A percentile compares a stretch with the other conserved stretches of the same genome.
Evolutionary conservation across 2,113 vertebrate genomes (phyloP).

Genomic region (Lasiurus borealis): DNA sequence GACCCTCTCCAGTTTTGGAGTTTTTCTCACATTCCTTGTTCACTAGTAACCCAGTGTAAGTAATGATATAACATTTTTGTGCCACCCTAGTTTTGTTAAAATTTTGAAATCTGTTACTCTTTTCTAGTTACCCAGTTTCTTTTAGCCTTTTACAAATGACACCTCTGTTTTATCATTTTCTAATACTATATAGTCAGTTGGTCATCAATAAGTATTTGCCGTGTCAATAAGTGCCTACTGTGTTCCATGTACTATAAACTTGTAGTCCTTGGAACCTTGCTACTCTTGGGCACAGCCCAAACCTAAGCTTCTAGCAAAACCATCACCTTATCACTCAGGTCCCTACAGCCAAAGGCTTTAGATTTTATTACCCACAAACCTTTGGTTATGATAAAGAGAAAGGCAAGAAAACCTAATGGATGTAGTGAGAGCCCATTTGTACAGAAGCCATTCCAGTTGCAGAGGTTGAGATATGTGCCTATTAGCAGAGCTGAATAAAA

Average conservation of each 20-base stretch:
- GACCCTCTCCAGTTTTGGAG: neutral
- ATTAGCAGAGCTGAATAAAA: slow-evolving; percentile 42
- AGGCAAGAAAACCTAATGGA: neutral
- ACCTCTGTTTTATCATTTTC: neutral
- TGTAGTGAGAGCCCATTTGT: neutral
- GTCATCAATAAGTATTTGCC: neutral
- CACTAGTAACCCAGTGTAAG: neutral
- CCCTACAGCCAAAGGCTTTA: neutral
- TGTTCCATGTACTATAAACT: neutral
- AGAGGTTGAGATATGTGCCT: neutral
- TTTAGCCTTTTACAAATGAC: slow-evolving; percentile 43
- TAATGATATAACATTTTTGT: neutral
- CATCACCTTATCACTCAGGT: neutral
- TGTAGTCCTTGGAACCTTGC: neutral
- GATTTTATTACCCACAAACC: neutral
- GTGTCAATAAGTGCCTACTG: neutral
- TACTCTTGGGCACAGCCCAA: neutral
- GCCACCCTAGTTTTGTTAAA: neutral
- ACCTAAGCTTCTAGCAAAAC: neutral
- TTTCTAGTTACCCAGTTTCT: neutral
- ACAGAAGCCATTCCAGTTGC: neutral
- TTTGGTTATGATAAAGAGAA: neutral
- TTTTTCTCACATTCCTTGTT: neutral
- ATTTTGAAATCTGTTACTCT: neutral
- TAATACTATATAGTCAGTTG: neutral